Conservation (phyloP, 1,140 invertebrate genomes). For the Drosophila pachea region DNA sequence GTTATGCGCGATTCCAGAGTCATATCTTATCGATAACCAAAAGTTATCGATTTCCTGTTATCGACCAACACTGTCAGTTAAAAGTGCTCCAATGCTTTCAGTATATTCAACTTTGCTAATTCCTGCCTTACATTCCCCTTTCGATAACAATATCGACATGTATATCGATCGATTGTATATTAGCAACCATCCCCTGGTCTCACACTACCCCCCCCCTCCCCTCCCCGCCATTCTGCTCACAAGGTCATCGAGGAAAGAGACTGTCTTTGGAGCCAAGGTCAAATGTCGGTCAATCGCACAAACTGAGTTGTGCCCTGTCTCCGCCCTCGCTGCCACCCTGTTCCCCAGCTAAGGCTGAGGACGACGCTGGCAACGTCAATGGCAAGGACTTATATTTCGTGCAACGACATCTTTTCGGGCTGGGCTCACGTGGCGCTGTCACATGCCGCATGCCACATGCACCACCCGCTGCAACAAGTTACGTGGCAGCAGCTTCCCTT, state of each 20-base stretch:
- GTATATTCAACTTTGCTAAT: too few relatives aligned
- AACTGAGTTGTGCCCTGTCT: slow-evolving; percentile 13
- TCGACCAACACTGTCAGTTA: too few relatives aligned
- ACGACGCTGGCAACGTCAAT: not conserved
- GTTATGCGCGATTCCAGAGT: too few relatives aligned
- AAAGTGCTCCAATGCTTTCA: too few relatives aligned
- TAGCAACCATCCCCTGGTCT: too few relatives aligned
- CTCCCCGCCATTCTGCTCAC: too few relatives aligned
- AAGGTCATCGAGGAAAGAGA: not conserved
- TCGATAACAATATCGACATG: too few relatives aligned
- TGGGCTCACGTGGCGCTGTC: slow-evolving; percentile 34
- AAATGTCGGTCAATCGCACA: slow-evolving; percentile 45
- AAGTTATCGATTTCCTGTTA: too few relatives aligned
- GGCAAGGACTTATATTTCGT: slow-evolving; percentile 13
- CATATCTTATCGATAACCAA: too few relatives aligned
- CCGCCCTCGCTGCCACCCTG: not conserved
- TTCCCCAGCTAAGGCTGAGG: not conserved
- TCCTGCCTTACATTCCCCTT: too few relatives aligned
- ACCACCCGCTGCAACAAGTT: slow-evolving; percentile 52
- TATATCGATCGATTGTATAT: too few relatives aligned
- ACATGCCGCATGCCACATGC: slow-evolving; percentile 1
- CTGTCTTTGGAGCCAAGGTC: slow-evolving; percentile 45
- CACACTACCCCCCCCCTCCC: too few relatives aligned
- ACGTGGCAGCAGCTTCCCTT: slow-evolving; percentile 1
- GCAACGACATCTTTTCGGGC: slow-evolving; percentile 5